Conservation (phyloP, 1,140 invertebrate species). For the Lepidotrigona ventralis region DNA sequence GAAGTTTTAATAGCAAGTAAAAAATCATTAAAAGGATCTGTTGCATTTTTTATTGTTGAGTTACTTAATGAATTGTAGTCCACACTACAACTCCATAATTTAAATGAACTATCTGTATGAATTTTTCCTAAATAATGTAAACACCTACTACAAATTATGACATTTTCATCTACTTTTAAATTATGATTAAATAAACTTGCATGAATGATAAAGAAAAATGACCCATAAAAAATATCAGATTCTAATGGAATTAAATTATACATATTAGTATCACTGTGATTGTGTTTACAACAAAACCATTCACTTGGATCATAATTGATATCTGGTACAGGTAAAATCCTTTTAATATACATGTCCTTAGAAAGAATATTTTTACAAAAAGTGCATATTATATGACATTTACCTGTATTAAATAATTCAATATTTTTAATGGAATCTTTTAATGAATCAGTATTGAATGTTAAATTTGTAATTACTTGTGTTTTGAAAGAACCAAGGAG, state of each 20-base stretch:
- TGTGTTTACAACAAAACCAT: constrained; percentile 77
- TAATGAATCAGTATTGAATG: constrained; percentile 19
- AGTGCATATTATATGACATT: constrained; percentile 61
- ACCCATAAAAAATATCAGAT: constrained; percentile 73
- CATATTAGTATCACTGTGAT: constrained; percentile 30
- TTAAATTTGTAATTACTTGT: constrained; percentile 65
- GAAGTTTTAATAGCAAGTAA: constrained; percentile 67
- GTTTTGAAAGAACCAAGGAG: constrained; percentile 71
- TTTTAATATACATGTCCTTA: constrained; percentile 64
- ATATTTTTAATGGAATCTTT: constrained; percentile 29
- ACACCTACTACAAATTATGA: constrained; percentile 71
- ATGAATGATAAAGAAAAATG: constrained; percentile 69
- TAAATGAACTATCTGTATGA: constrained; percentile 61
- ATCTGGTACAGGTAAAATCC: constrained; percentile 73
- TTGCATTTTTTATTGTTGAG: constrained; percentile 43
- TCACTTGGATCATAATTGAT: constrained; percentile 72
- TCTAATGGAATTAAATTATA: constrained; percentile 64
- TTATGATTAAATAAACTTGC: constrained; percentile 63
- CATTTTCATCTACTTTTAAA: constrained; percentile 60
- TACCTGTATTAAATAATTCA: constrained; percentile 53
- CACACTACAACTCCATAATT: constrained; percentile 74
- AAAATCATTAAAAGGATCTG: constrained; percentile 72
- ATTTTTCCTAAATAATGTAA: constrained; percentile 69
- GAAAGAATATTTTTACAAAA: constrained; percentile 71
- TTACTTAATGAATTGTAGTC: constrained; percentile 59